Evolutionary conservation across 2,797 vertebrate species (phyloP).

Genomic region (Thripadectes ignobilis): DNA sequence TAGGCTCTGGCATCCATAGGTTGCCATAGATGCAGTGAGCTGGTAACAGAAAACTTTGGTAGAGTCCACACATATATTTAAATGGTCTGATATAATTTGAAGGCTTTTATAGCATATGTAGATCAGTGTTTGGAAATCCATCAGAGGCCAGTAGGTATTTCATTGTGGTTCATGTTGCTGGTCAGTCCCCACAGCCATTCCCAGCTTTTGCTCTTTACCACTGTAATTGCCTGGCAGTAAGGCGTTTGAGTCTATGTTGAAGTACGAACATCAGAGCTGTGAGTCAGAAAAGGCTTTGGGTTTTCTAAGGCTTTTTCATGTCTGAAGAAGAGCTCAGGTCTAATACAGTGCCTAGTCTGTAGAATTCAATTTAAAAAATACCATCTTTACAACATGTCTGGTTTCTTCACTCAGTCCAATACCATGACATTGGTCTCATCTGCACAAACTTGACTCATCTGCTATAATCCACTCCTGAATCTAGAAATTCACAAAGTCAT

Average conservation of each 20-base stretch:
- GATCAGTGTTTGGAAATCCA: background rate
- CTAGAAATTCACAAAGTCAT: background rate
- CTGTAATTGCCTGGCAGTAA: background rate
- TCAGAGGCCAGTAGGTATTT: background rate
- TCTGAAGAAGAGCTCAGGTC: background rate
- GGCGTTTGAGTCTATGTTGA: background rate
- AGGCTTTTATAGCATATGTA: background rate
- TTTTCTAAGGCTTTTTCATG: background rate
- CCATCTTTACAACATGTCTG: background rate
- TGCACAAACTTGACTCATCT: background rate
- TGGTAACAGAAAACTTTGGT: background rate
- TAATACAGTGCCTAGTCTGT: background rate
- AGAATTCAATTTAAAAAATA: background rate
- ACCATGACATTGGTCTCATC: accelerated
- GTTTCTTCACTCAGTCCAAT: background rate
- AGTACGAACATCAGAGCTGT: background rate
- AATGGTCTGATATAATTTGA: background rate
- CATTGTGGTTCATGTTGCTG: background rate
- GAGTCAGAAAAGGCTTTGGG: background rate
- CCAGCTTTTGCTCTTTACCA: background rate
- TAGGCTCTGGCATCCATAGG: background rate
- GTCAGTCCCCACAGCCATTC: background rate
- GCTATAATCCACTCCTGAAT: background rate
- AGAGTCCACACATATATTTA: background rate
- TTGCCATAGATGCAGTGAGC: background rate